Base-by-base conservation (phyloP, 1,140 invertebrate species). In the Conus betulinus region DNA sequence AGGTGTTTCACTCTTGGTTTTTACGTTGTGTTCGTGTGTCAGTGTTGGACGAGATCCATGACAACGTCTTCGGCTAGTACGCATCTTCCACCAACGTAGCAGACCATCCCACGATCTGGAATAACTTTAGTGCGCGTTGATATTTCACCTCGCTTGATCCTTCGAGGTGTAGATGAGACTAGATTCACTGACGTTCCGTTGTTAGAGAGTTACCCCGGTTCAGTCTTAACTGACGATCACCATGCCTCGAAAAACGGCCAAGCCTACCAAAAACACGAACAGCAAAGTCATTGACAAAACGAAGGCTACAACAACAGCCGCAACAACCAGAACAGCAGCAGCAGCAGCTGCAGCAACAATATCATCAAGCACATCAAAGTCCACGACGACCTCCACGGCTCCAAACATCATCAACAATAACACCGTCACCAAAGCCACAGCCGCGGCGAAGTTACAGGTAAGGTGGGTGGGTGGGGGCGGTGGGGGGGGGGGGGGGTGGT, bases 251-350 rank as follows among this genome's bases (percentile, higher is more conserved):
- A 81, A 81, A 81, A 81, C 79, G 15, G 13, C 79, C 39, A 81
- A 81, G 53, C 79, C 79, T 13, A 81, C 79, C 79, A 81, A 81
- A 81, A 81, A 81, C 79, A 81, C 79, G 0, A 81, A 81, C 79
- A 51, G 7, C 23, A 81, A 51, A 39, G 79, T 81, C 51, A 55
- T 51, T 5, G 79, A 81, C 39, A 51, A 23, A 10, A 81, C 79
- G 79, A 81, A 39, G 20, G 51, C 51, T 8, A 74, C 23, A n/a
- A 74, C 71, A n/a, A 17, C 76, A 23, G 39, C 25, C 5, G 39
- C 76, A n/a, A n/a, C 1, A n/a, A 76, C 71, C 25, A n/a, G 13
- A 76, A 76, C 20, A 39, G 39, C 76, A 78, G 39, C 67, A 71
- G 67, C 67, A 71, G 23, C 67, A 71, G 20, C 17, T 7, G 10